Percentiles rank a stretch among this genome's conserved stretches.
These are phyloP conservation scores for Lagorchestes hirsutus DNA, from an alignment of 2,797 vertebrate genomes.

Conservation along the genomic window DNA sequence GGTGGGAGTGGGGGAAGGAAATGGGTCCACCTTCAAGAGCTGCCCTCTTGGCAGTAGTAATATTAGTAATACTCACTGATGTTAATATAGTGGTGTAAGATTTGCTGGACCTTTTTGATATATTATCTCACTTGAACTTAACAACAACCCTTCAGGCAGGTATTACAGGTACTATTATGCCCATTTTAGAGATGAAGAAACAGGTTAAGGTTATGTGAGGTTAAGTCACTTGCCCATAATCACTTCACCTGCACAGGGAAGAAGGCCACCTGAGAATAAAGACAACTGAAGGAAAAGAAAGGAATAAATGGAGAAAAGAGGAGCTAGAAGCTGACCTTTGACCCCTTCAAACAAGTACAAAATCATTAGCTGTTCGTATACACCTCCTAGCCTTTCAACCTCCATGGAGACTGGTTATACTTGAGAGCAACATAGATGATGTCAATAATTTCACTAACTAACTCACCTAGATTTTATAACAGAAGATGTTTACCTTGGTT, in stretches of 20 bases:
- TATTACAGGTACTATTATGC: not conserved
- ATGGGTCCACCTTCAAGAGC: not conserved
- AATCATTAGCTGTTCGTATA: not conserved
- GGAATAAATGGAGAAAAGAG: not conserved
- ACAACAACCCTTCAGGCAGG: not conserved
- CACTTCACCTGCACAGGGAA: not conserved
- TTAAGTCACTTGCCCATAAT: not conserved
- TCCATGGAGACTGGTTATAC: not conserved
- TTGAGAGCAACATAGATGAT: conserved; percentile 26
- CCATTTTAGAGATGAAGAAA: not conserved
- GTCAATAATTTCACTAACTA: conserved; percentile 5
- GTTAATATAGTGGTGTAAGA: not conserved
- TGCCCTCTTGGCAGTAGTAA: not conserved
- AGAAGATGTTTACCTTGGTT: not conserved
- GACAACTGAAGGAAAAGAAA: not conserved
- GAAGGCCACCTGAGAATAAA: not conserved
- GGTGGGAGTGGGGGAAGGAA: not conserved
- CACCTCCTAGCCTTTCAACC: not conserved
- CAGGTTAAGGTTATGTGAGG: not conserved
- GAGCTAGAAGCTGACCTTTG: not conserved
- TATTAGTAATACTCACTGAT: not conserved
- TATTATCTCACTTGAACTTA: not conserved
- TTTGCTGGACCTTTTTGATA: not conserved
- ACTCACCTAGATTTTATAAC: not conserved
- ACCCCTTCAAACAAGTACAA: not conserved